Conservation (phyloP, 2,113 vertebrate species). For the Brachypodius melanocephalos region DNA sequence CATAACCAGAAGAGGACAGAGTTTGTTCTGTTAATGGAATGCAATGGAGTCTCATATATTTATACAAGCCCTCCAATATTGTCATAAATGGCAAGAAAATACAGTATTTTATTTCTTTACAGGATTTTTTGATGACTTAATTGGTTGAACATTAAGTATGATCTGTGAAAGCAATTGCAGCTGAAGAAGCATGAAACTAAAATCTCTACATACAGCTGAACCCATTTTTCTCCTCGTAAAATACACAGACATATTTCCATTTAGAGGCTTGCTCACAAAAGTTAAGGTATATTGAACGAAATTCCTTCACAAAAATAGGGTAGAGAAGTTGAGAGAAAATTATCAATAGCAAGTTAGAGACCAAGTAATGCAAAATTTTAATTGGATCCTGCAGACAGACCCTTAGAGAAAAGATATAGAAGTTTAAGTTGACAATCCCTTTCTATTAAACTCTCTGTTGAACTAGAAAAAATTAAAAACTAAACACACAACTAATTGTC, state of each 20-base stretch:
- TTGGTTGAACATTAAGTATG: background rate
- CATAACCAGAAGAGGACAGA: background rate
- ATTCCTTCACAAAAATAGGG: background rate
- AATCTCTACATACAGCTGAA: background rate
- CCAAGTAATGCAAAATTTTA: background rate
- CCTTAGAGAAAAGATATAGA: background rate
- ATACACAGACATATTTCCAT: background rate
- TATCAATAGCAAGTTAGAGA: background rate
- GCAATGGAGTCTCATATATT: background rate
- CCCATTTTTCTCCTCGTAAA: background rate
- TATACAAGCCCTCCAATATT: background rate
- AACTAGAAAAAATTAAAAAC: background rate
- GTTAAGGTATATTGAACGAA: background rate
- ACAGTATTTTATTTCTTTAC: background rate
- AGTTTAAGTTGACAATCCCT: background rate
- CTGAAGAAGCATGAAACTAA: background rate
- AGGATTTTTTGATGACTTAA: background rate
- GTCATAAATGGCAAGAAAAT: background rate
- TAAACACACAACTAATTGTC: background rate
- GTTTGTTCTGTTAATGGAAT: background rate
- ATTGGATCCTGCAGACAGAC: background rate
- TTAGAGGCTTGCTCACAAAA: background rate
- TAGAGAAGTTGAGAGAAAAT: background rate
- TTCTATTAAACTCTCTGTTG: background rate
- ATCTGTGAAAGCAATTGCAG: background rate